Base-by-base conservation (phyloP, 1,140 invertebrate species). In the Drosophila pachea region DNA sequence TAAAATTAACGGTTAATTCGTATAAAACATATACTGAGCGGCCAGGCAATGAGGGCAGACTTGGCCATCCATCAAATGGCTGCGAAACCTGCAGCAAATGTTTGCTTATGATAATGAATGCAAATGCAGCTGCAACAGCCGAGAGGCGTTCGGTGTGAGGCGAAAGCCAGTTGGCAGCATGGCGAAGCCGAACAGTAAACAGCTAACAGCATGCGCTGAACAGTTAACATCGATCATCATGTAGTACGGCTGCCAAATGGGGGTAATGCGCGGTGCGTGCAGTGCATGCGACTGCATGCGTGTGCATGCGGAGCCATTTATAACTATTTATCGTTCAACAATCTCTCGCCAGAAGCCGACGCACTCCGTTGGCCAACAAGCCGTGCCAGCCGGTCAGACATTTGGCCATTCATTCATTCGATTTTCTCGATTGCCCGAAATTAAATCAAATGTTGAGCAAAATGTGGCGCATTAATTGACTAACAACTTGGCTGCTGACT, bases 391-490 rank as follows among this genome's bases (percentile, higher is more conserved):
- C 63, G 52, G 62, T 6, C 45, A 38, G 49, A 29, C 33, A 31
- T 22, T 16, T 50, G 43, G 49, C 29, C 22, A 32, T 32, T 31
- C 40, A 58, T 12, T 50, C 54, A 49, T 45, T 33, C 32, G 16
- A 32, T 43, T 33, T 5, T 5, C 22, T 72, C 22, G 59, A 47
- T 32, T 76, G 43, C 31, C 55, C 7, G 52, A 69, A 83, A 78
- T 82, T 22, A 78, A 84, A 84, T 79, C 79, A 73, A 76, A 86
- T 79, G 62, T 76, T 76, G 58, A 62, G 59, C 73, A 83, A 79
- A 84, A 84, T 83, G 81, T 79, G 50, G 73, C 78, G 73, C 76
- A 73, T 76, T 83, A 83, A 83, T 84, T 83, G 79, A 82, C 76
- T 79, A 74, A 65, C 71, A 59, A 50, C 50, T 60, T 74, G 40